Conservation (phyloP, 1,140 invertebrate species). For the Neuroterus valhalla region DNA sequence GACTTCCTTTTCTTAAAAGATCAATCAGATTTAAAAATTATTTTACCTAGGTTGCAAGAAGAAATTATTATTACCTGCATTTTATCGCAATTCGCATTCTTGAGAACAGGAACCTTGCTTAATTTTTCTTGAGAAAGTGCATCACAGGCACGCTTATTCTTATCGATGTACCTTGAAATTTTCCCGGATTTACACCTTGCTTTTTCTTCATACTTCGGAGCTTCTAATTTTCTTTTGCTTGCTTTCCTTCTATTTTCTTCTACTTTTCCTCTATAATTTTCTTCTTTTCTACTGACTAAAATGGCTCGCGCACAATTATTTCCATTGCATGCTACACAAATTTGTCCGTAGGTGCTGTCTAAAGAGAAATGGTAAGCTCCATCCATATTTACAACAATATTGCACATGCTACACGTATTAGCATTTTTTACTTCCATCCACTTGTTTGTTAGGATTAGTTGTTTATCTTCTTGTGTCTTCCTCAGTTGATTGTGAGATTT, state of each 20-base stretch:
- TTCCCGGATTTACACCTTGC: neutral
- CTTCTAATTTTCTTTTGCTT: neutral
- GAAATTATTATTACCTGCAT: slow-evolving; percentile 9
- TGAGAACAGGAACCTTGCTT: neutral
- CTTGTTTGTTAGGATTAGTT: no score
- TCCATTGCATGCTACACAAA: neutral
- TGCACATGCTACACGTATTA: no score
- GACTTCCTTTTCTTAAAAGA: no score
- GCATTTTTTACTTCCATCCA: no score
- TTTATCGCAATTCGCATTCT: neutral
- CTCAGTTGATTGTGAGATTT: no score
- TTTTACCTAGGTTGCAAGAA: no score
- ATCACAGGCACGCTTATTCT: neutral
- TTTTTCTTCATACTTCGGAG: neutral
- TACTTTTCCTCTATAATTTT: neutral
- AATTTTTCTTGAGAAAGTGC: neutral
- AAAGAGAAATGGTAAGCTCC: no score
- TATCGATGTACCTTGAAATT: neutral
- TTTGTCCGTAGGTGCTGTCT: neutral
- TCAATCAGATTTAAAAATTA: no score
- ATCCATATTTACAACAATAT: no score
- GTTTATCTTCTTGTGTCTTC: no score
- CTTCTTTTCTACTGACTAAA: neutral
- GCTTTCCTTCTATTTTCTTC: neutral
- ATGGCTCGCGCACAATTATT: neutral